These are phyloP conservation scores for Tenualosa ilisha DNA, from an alignment of 2,797 vertebrate species.

Conservation along the genomic window DNA sequence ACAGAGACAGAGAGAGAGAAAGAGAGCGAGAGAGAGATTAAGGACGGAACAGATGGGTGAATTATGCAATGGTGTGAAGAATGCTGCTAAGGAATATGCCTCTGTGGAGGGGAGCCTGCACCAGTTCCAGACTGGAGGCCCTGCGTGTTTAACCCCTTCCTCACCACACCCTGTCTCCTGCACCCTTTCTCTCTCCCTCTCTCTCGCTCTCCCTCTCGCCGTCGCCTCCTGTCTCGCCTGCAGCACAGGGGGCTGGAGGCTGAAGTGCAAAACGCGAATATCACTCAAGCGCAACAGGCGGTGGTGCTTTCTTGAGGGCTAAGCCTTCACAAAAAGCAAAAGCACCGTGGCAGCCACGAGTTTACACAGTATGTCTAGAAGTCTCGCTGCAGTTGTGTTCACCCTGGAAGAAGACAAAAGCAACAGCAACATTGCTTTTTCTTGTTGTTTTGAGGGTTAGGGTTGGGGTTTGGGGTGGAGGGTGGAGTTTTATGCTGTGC, in stretches of 20 bases:
- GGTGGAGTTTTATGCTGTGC: not conserved
- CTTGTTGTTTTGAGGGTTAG: too few species aligned
- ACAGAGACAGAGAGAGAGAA: conserved; percentile 3
- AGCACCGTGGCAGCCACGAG: not conserved
- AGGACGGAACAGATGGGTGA: conserved; percentile 50
- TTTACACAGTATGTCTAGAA: not conserved
- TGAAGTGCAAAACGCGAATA: conserved; percentile 4
- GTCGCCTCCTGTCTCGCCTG: not conserved
- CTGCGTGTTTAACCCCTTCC: conserved; percentile 40
- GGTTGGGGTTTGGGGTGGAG: not conserved
- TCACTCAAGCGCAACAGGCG: conserved; percentile 8
- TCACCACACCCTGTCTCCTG: not conserved
- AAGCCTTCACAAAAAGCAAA: not conserved
- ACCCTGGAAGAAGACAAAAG: not conserved
- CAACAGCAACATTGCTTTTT: not conserved
- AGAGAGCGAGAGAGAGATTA: conserved; percentile 34
- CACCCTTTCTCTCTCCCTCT: too few species aligned
- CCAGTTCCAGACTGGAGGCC: conserved; percentile 33
- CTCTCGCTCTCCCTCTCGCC: not conserved
- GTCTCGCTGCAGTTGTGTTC: not conserved
- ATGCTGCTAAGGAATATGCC: conserved; percentile 50
- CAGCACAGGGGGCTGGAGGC: not conserved
- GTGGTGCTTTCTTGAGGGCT: not conserved
- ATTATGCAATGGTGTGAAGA: conserved; percentile 52
- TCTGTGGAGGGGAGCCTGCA: conserved; percentile 40